Percentiles rank a stretch among this genome's conserved stretches.
phyloP scores from a whole-genome alignment of 1,140 invertebrate species.

The Berghia stephanieae region DNA sequence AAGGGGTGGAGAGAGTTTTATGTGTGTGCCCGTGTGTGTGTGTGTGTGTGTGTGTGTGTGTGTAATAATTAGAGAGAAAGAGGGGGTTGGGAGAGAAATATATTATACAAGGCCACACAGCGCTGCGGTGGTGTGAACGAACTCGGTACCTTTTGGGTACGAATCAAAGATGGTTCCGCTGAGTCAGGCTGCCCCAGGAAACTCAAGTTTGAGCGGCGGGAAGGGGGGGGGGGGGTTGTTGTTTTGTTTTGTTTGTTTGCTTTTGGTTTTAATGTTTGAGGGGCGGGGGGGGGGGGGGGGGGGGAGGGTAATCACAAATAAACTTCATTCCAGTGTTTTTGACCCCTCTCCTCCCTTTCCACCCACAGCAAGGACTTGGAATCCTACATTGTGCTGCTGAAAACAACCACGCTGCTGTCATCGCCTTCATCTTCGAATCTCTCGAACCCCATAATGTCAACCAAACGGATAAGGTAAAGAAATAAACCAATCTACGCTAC shows the following conservation, averaged over 20 bases:
- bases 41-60: not conserved
- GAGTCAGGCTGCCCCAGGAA: no score
- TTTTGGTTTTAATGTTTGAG: no score
- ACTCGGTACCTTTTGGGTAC: no score
- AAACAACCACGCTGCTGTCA: slow-evolving; percentile 74
- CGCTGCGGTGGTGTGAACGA: no score
- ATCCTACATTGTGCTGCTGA: slow-evolving; percentile 77
- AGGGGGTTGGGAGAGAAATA: not conserved
- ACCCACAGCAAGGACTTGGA: slow-evolving; percentile 75
- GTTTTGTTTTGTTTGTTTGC: not conserved
- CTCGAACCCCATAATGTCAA: slow-evolving; percentile 73
- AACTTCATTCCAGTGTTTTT: no score
- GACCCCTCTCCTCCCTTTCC: no score
- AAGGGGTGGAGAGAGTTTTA: no score
- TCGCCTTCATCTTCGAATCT: slow-evolving; percentile 72
- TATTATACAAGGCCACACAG: not conserved
- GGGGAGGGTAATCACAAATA: no score
- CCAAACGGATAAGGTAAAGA: slow-evolving; percentile 69
- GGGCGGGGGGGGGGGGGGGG: no score
- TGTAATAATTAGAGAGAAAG: not conserved
- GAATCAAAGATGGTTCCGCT: no score
- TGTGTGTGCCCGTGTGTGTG: not conserved
- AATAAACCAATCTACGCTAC: no score
- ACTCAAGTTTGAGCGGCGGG: no score
- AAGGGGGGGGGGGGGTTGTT: not conserved